These are phyloP conservation scores for Eulithis prunata DNA, from an alignment of 2,888 invertebrate species.

Conservation along the genomic window DNA sequence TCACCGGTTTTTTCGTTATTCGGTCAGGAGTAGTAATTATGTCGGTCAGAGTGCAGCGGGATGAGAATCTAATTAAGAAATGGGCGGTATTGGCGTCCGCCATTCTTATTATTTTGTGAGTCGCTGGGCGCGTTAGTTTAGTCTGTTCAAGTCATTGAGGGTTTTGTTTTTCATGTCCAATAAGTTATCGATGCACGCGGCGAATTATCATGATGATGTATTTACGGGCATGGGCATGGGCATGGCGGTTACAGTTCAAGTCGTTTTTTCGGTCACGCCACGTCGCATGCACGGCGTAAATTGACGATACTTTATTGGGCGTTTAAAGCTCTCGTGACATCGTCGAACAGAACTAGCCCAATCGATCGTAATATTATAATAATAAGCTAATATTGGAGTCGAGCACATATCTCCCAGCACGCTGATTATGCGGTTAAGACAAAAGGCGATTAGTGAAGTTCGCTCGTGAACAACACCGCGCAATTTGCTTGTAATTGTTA, in stretches of 20 bases:
- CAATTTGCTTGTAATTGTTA: slow-evolving; percentile 56
- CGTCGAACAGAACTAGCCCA: slow-evolving; percentile 58
- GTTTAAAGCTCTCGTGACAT: slow-evolving; percentile 66
- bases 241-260: slow-evolving; percentile 67
- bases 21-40: slow-evolving; percentile 81
- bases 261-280: slow-evolving; percentile 82
- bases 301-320: slow-evolving; percentile 77
- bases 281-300: slow-evolving; percentile 78
- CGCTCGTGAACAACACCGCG: slow-evolving; percentile 26
- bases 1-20: slow-evolving; percentile 78
- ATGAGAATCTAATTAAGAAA: slow-evolving; percentile 82
- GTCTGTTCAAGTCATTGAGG: slow-evolving; percentile 37
- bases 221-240: slow-evolving; percentile 63
- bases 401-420: slow-evolving; percentile 58
- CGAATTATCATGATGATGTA: slow-evolving; percentile 77
- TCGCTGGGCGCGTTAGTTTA: slow-evolving; percentile 45
- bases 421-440: slow-evolving; percentile 29
- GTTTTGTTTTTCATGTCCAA: slow-evolving; percentile 55
- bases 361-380: slow-evolving; percentile 62
- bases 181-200: slow-evolving; percentile 63
- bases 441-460: slow-evolving; percentile 20
- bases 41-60: slow-evolving; percentile 83
- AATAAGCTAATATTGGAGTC: slow-evolving; percentile 62
- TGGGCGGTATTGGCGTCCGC: slow-evolving; percentile 72
- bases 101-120: slow-evolving; percentile 59